Evolutionary conservation across 2,888 invertebrate species (phyloP), one percentile per base, ranked within the genome.

Genomic region (Scrobipalpa costella): DNA sequence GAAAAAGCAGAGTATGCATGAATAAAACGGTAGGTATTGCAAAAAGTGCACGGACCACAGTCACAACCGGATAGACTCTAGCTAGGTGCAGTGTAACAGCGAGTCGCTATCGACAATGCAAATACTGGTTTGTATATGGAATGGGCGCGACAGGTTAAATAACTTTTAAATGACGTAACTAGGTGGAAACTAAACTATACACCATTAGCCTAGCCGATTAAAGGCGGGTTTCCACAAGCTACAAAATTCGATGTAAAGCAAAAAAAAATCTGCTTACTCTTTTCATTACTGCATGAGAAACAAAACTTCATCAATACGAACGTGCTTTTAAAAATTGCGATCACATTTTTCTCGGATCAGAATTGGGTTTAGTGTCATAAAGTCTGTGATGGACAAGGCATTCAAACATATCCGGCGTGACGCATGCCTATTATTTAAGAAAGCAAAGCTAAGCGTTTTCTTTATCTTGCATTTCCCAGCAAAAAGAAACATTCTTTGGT

Each of bases 71-170:
- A 57, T 36, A 38, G 38, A 36, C n/a, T 15, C 17, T 38, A 57
- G 17, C 27, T 27, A 27, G 27, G 27, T 5, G 27, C 27, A 58
- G 8, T 15, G 17, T 36, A 58, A 40, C 55, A 21, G 59, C 50
- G 13, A 19, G 7, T 49, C 47, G 57, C 47, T 63, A 63, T 59
- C 58, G 38, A 50, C 63, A 63, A 57, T 62, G 63, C 63, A 50
- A 59, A 63, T 58, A 59, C 62, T 27, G 50, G 61, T 61, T 60
- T 49, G 27, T 52, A 52, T 57, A 62, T 57, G 55, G 61, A 62
- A 61, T 63, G 63, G 65, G 65, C 61, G 61, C 65, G 65, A 65
- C 65, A 65, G 65, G 65, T 65, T 62, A 65, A 65, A 65, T 65
- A 63, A 63, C 65, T 62, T 50, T 27, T 40, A 47, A 63, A 63